Evolutionary conservation across 53 echinoderm and acorn worm genomes (phyloP).

Genomic region (Arbacia lixula): DNA sequence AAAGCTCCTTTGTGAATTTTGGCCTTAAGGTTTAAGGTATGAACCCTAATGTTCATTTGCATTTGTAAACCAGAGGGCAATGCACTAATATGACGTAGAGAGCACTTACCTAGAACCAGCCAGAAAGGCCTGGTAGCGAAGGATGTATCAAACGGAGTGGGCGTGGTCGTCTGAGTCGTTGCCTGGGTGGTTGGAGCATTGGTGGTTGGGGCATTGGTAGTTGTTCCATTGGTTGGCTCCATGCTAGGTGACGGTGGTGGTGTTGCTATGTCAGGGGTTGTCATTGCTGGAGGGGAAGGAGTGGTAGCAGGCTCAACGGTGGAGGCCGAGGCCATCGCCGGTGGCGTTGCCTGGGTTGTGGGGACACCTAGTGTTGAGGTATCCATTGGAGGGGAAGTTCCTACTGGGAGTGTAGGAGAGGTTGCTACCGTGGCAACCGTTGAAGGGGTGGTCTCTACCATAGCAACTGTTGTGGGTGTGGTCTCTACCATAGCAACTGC

Average conservation of each 20-base stretch:
- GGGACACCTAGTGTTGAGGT: neutral
- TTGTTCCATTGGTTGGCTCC: neutral
- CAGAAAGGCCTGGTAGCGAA: constrained; percentile 77
- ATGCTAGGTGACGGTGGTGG: neutral
- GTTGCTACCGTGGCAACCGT: constrained; percentile 1
- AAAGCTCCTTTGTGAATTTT: too few relatives aligned
- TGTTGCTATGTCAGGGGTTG: constrained; percentile 2
- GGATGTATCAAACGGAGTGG: constrained; percentile 69
- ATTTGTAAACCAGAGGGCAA: too few relatives aligned
- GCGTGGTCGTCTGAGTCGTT: constrained; percentile 16
- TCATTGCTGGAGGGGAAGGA: neutral
- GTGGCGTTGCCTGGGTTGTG: neutral
- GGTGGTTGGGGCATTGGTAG: neutral
- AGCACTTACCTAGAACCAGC: constrained; percentile 75
- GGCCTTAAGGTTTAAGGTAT: too few relatives aligned
- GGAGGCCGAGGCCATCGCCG: neutral
- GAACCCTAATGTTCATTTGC: too few relatives aligned
- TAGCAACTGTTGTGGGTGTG: neutral
- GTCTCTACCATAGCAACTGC: neutral
- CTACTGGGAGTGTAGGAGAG: neutral
- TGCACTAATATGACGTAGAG: too few relatives aligned
- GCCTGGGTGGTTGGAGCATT: neutral
- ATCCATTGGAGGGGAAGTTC: neutral
- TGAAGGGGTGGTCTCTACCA: neutral
- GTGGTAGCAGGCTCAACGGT: neutral